Evolutionary conservation across 2,113 vertebrate species (phyloP).

Genomic region (Urocynchramus pylzowi): DNA sequence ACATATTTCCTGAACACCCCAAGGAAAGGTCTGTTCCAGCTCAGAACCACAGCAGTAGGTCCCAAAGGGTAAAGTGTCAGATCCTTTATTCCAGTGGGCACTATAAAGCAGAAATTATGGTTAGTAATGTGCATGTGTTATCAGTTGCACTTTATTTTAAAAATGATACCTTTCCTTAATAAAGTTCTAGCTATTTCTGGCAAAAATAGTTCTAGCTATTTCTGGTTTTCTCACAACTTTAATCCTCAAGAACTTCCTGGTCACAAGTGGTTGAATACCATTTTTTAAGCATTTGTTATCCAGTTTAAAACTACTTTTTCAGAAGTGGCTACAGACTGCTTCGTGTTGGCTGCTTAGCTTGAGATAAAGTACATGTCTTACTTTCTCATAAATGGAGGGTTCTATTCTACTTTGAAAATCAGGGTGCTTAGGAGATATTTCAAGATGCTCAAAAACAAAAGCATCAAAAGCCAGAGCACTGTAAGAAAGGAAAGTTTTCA

Average conservation of each 20-base stretch:
- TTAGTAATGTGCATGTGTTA: not conserved
- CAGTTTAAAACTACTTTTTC: not conserved
- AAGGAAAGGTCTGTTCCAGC: slow-evolving; percentile 89
- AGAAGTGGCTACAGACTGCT: not conserved
- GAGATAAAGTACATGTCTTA: not conserved
- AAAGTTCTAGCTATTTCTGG: not conserved
- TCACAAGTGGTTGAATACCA: not conserved
- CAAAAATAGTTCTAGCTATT: not conserved
- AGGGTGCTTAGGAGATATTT: not conserved
- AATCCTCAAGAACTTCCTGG: not conserved
- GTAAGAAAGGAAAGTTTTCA: not conserved
- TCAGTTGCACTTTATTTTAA: not conserved
- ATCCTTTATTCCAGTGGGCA: slow-evolving; percentile 90
- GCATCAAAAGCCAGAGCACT: not conserved
- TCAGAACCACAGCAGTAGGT: slow-evolving; percentile 88
- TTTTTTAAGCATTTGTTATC: not conserved
- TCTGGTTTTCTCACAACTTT: not conserved
- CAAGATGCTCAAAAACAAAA: not conserved
- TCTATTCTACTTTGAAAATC: not conserved
- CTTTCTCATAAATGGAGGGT: not conserved
- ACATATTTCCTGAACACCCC: slow-evolving; percentile 93
- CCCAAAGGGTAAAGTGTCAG: slow-evolving; percentile 87
- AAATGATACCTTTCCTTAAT: not conserved
- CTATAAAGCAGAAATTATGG: slow-evolving; percentile 57
- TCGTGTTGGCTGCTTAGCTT: not conserved